Base-by-base conservation (phyloP, 2,888 invertebrate genomes). In the Diaprepes abbreviatus region DNA sequence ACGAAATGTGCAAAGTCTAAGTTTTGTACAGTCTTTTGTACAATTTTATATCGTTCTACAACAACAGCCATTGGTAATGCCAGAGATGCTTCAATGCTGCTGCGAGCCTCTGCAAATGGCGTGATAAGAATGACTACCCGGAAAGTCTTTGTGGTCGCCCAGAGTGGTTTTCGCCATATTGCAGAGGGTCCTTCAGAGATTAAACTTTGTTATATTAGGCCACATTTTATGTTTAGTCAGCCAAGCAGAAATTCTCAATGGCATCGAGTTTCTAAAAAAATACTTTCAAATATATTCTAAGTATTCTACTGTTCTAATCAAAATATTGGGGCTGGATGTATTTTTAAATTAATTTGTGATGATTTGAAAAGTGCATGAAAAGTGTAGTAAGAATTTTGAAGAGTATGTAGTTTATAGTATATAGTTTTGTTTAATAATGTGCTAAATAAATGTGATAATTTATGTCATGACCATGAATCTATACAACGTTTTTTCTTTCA, bases 101-200 rank as follows among this genome's bases (percentile, higher is more conserved):
- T 60, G 70, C 74, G 74, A 77, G 73, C 74, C 77, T 74, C 75
- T 74, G 74, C 70, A 74, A 76, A 72, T 73, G 76, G 71, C 70
- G 71, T 71, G 76, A 78, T 79, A 79, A 79, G 78, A 78, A 76
- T 75, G 74, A 72, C 76, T 77, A 77, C 76, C 74, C 74, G 76
- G 75, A 77, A 79, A 77, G 75, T 77, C 77, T 78, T 79, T 77
- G 78, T 78, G 72, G 73, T 60, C 70, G 68, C 69, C 65, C 68
- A 54, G 75, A 76, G 77, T 73, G 77, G 74, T 76, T 78, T 77
- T 74, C 76, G 66, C 75, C 76, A 73, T 72, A 75, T 74, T 75
- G 74, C 75, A 74, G 73, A 78, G 76, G 75, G 76, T 75, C 66
- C 77, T 79, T 75, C 66, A 77, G 76, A 78, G 77, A 78, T 78